Base-by-base conservation (phyloP, 2,888 invertebrate genomes). In the Chalcosyrphus nemorum region DNA sequence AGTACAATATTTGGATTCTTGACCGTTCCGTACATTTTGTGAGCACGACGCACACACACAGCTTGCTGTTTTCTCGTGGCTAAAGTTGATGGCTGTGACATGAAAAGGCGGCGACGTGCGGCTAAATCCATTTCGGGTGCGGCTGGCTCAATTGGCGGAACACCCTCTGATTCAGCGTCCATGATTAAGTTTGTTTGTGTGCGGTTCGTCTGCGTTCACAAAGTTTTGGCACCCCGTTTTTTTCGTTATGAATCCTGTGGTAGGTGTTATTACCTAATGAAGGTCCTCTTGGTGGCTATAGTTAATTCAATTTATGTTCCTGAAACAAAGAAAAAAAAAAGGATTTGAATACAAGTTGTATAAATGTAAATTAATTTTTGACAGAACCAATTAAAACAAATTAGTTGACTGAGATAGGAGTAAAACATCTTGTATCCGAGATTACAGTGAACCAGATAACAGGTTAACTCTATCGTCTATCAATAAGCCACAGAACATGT, bases 31-130 rank as follows among this genome's bases (percentile, higher is more conserved):
- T 97, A 98, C 90, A 94, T 94, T 92, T 98, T 98, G 90, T 94
- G 95, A 0, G 97, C 97, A 15, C 96, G 92, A 74, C 97, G 93
- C 1, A 97, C 96, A 88, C 96, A 96, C 0, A 97, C 95, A 77
- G 97, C 97, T 86, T 97, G 96, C 88, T 95, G 95, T 88, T 94
- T 94, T 87, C 96, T 93, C 0, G 94, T 93, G 87, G 94, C 94
- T 43, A 96, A 91, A 6, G 95, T 95, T 21, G 95, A 95, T 87
- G 94, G 93, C 91, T 95, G 95, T 21, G 94, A 92, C 87, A 93
- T 93, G 87, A 93, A 93, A 86, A 92, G 92, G 68, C 93, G 92
- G 50, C 93, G 91, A 61, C 93, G 91, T 43, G 92, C 92, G 84
- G 93, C 93, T 86, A 93, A 88, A 88, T 93, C 93, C 87, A 92